Percentiles rank a stretch among this genome's conserved stretches.
Evolutionary conservation across 92 coral and sea anemone genomes (phyloP).

Genomic region (Micromussa lordhowensis): DNA sequence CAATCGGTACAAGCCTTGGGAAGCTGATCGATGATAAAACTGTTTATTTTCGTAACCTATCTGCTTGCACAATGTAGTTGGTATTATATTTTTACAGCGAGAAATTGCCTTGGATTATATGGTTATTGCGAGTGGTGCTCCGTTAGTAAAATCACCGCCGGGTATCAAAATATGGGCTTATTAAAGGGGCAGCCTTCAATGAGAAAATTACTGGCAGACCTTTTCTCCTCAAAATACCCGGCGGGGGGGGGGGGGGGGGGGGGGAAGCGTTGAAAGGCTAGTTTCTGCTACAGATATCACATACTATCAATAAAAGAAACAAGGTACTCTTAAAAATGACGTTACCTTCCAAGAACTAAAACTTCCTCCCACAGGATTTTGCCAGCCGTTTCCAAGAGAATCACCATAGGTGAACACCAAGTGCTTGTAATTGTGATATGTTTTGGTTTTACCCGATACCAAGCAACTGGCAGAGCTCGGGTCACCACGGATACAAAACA

Average conservation of each 20-base stretch:
- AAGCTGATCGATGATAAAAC: background rate
- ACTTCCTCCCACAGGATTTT: slow-evolving; percentile 64
- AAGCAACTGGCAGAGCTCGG: slow-evolving; percentile 40
- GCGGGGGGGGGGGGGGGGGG: too few relatives aligned
- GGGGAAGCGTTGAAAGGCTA: background rate
- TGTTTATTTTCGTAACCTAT: background rate
- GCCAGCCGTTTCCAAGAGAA: slow-evolving; percentile 49
- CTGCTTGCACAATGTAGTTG: background rate
- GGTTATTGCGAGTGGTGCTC: background rate
- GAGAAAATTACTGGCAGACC: background rate
- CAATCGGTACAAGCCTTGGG: too few relatives aligned
- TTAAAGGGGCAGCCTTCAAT: background rate
- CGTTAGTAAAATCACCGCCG: background rate
- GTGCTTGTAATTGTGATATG: slow-evolving; percentile 61
- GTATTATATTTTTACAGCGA: background rate
- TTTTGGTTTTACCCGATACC: slow-evolving; percentile 47
- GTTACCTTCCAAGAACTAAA: slow-evolving; percentile 77
- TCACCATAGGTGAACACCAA: slow-evolving; percentile 58
- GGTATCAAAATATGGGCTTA: background rate
- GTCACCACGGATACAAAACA: slow-evolving; percentile 34
- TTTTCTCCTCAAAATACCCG: too few relatives aligned
- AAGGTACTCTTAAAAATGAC: background rate
- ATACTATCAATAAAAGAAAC: background rate
- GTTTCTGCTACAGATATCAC: background rate
- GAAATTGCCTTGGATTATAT: background rate